phyloP scores from a whole-genome alignment of 2,888 invertebrate genomes.

The Subacronicta megacephala region DNA sequence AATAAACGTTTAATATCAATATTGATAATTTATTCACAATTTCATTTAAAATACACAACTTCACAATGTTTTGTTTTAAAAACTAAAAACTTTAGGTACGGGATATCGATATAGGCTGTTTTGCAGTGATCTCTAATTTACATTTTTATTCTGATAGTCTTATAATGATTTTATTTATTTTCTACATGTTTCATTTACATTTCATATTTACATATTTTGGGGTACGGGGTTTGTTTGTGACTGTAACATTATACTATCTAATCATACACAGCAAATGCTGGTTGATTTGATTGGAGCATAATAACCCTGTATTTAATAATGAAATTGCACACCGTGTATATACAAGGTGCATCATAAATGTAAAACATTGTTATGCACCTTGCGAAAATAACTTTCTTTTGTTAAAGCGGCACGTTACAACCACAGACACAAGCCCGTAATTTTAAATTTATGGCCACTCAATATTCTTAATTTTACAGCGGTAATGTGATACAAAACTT shows the following conservation, averaged over 20 bases:
- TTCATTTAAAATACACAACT: constrained; percentile 90
- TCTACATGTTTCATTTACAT: constrained; percentile 84
- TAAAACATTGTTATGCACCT: constrained; percentile 40
- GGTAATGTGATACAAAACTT: constrained; percentile 77
- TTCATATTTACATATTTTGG: constrained; percentile 81
- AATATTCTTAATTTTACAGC: constrained; percentile 84
- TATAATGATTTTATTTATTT: constrained; percentile 75
- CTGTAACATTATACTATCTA: constrained; percentile 45
- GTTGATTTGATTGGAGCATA: constrained; percentile 27
- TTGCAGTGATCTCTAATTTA: constrained; percentile 83
- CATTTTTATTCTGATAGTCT: constrained; percentile 75
- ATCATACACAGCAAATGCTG: constrained; percentile 22
- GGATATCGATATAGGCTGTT: constrained; percentile 85
- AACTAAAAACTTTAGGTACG: constrained; percentile 88
- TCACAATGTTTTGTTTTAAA: constrained; percentile 88
- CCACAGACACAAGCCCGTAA: constrained; percentile 69
- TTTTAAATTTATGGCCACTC: constrained; percentile 84
- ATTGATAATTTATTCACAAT: constrained; percentile 90
- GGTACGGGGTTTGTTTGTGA: constrained; percentile 68
- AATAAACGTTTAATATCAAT: constrained; percentile 84
- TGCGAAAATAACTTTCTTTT: constrained; percentile 47
- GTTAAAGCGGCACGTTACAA: constrained; percentile 47
- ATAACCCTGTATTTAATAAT: constrained; percentile 24
- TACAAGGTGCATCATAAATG: constrained; percentile 36
- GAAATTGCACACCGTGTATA: constrained; percentile 6